Evolutionary conservation across 1,140 invertebrate species (phyloP), one percentile per base, ranked within the genome.

Genomic region (Caenorhabditis briggsae): DNA sequence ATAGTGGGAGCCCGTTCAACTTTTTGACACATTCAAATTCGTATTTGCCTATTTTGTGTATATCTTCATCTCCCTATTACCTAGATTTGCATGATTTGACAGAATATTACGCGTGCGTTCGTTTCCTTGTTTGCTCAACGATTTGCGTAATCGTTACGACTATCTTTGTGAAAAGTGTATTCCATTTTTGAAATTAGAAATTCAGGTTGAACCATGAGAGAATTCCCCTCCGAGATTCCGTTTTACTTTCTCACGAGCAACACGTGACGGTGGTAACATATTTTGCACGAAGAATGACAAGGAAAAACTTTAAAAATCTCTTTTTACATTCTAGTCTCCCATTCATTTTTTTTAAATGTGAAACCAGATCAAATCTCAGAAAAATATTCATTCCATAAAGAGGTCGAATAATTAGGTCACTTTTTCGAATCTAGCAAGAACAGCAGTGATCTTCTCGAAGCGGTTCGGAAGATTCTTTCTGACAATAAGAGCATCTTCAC

Each of bases 381-480:
- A n/a, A 58, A 58, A 2, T 58, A 9, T n/a, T 58, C 56, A 58
- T 58, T n/a, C n/a, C 20, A 65, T 11, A 16, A 65, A 33, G 1
- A 41, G 33, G 33, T 33, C 61, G 2, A 33, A 1, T 65, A 25
- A 11, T 25, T 11, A 65, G 58, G 9, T 59, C 18, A 65, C 23
- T 25, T 74, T 74, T 48, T 74, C 65, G 18, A 74, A 74, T 74
- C 23, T 74, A 0, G 43, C 65, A 46, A 74, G 65, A 33, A 74
- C 65, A 5, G 33, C 65, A 20, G 41, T 74, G 2, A 74, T 74
- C 65, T 74, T 74, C 41, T 74, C 65, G n/a, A 46, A 74, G 18
- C 65, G 65, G 18, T n/a, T 74, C 65, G 65, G 16, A 18, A 74
- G 41, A 74, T 74, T 74, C 9, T 48, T 74, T 74, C 65, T 74